phyloP scores from a whole-genome alignment of 2,113 vertebrate genomes.

The Dolichallabes microphthalmus region DNA sequence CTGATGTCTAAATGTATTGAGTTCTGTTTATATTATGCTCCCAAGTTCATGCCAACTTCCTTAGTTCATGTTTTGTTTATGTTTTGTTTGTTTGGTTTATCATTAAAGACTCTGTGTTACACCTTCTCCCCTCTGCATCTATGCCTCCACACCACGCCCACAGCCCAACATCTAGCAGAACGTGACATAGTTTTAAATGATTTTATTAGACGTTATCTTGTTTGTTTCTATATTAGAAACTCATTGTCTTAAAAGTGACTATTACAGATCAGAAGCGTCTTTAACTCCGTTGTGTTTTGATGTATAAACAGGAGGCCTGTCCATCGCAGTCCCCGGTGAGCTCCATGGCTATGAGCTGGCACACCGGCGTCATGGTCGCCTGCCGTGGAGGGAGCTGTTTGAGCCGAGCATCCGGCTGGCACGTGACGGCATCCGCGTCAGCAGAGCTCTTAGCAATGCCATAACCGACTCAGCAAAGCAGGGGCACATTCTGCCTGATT shows the following conservation, averaged over 20 bases:
- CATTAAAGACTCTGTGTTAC: too few relatives aligned
- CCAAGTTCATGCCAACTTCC: too few relatives aligned
- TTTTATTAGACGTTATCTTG: too few relatives aligned
- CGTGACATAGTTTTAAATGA: too few relatives aligned
- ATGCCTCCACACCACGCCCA: too few relatives aligned
- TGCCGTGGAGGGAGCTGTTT: constrained; percentile 90
- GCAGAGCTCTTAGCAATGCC: constrained; percentile 80
- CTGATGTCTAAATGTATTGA: too few relatives aligned
- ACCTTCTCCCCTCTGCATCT: too few relatives aligned
- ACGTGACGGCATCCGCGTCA: constrained; percentile 82
- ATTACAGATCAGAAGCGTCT: neutral
- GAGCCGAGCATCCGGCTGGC: constrained; percentile 88
- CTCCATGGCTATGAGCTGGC: constrained; percentile 92
- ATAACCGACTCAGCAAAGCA: constrained; percentile 59
- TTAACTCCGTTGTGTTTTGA: neutral
- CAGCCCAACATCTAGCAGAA: too few relatives aligned
- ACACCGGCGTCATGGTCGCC: constrained; percentile 84
- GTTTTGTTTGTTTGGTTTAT: too few relatives aligned
- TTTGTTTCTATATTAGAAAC: too few relatives aligned
- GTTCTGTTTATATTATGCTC: too few relatives aligned
- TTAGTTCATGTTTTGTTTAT: too few relatives aligned
- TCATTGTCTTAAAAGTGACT: neutral
- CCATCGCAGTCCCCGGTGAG: constrained; percentile 93
- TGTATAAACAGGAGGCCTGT: constrained; percentile 79
- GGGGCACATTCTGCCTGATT: constrained; percentile 71